Evolutionary conservation across 1,140 invertebrate genomes (phyloP).

Genomic region (Brachionus calyciflorus): DNA sequence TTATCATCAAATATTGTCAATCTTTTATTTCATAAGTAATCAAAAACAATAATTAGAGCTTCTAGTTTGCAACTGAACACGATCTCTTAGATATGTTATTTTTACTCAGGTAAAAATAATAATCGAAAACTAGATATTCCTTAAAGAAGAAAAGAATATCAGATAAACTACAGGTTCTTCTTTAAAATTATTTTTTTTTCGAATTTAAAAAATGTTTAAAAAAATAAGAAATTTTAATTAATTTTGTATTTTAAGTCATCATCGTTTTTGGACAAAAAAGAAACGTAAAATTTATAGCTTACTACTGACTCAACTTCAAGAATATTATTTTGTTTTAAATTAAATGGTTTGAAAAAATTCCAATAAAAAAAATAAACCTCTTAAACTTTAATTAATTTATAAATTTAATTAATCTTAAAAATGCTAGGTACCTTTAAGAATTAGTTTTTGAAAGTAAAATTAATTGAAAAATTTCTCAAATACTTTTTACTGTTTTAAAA

Average conservation of each 20-base stretch:
- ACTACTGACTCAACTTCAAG: too few species aligned
- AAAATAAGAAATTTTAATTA: background rate
- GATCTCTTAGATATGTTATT: background rate
- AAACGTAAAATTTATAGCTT: background rate
- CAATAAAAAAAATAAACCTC: too few species aligned
- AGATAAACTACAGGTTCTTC: conserved; percentile 21
- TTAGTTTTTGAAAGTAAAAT: too few species aligned
- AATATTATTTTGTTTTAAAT: too few species aligned
- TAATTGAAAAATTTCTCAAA: too few species aligned
- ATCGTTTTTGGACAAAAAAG: conserved; percentile 29
- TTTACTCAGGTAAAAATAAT: conserved; percentile 19
- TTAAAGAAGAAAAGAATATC: background rate
- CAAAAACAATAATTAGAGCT: conserved; percentile 18
- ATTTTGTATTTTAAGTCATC: conserved; percentile 33
- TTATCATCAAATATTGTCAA: conserved; percentile 44
- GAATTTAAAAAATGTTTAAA: conserved; percentile 9
- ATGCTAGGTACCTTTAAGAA: too few species aligned
- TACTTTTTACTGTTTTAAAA: too few species aligned
- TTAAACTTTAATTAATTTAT: too few species aligned
- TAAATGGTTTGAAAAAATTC: too few species aligned
- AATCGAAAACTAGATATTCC: conserved; percentile 14
- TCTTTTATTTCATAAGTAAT: conserved; percentile 26
- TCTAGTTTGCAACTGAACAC: background rate
- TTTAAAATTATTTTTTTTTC: too few species aligned
- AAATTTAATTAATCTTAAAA: too few species aligned